Percentiles rank a stretch among this genome's conserved stretches.
These are phyloP conservation scores for Allenopithecus nigroviridis DNA, from an alignment of 2,797 vertebrate genomes.

Conservation along the genomic window DNA sequence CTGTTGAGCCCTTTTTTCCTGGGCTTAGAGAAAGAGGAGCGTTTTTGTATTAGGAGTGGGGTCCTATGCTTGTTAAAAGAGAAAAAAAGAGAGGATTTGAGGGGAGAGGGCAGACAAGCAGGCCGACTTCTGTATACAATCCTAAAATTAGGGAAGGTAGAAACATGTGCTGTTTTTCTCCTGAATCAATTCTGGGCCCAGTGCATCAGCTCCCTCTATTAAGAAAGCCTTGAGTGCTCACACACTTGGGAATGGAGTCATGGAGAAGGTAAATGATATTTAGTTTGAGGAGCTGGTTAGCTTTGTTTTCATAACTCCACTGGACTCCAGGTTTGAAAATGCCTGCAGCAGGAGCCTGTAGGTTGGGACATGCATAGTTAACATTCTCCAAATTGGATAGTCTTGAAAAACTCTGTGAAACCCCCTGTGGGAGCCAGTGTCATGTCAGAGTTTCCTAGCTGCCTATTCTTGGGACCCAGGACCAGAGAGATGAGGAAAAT, in stretches of 20 bases:
- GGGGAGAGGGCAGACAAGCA: neutral
- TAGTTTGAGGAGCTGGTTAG: neutral
- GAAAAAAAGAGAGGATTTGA: neutral
- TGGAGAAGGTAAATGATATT: neutral
- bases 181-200: neutral
- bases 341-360: neutral
- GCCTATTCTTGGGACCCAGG: neutral
- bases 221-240: neutral
- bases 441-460: neutral
- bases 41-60: neutral
- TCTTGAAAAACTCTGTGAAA: conserved; percentile 20
- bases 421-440: neutral
- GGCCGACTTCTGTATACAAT: neutral
- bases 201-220: neutral
- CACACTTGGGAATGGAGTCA: neutral
- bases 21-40: neutral
- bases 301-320: neutral
- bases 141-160: neutral
- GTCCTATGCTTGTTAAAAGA: neutral
- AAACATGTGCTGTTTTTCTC: neutral
- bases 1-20: neutral
- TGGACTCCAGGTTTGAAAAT: conserved; percentile 23
- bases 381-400: neutral
- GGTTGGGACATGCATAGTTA: neutral
- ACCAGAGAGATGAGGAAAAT: neutral